phyloP scores from a whole-genome alignment of 2,888 invertebrate species.

The Thereva unica region DNA sequence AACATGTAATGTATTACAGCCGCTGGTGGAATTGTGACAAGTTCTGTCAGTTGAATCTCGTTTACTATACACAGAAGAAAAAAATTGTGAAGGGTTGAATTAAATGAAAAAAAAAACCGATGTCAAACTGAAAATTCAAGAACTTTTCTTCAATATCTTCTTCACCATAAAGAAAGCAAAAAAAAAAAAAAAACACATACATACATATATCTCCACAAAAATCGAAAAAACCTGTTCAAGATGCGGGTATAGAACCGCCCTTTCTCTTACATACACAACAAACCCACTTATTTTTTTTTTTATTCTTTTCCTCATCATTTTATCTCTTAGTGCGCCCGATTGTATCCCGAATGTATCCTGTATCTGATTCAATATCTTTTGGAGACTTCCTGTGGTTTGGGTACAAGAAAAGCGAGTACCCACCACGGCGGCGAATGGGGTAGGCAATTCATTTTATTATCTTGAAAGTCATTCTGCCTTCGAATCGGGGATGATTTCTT shows the following conservation, averaged over 20 bases:
- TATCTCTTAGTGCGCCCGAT: neutral
- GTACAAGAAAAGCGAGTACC: neutral
- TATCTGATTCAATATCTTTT: slow-evolving; percentile 7
- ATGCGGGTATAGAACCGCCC: neutral
- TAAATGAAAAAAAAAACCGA: no score
- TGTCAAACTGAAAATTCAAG: no score
- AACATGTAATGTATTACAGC: neutral
- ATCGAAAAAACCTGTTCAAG: neutral
- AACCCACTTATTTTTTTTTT: neutral
- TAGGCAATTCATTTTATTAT: slow-evolving; percentile 13
- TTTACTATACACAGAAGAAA: no score
- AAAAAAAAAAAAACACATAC: no score
- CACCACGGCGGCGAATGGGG: slow-evolving; percentile 1
- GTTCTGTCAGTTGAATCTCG: neutral
- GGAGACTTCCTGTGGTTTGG: neutral
- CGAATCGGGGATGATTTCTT: neutral
- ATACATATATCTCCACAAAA: no score
- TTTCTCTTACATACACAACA: no score
- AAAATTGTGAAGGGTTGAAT: no score
- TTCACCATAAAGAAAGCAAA: no score
- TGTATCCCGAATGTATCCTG: neutral
- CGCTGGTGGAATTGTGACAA: neutral
- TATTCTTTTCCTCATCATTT: neutral
- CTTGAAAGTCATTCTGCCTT: slow-evolving; percentile 3
- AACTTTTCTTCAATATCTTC: no score